phyloP scores from a whole-genome alignment of 1,140 invertebrate genomes.

The Drosophila burlai region DNA sequence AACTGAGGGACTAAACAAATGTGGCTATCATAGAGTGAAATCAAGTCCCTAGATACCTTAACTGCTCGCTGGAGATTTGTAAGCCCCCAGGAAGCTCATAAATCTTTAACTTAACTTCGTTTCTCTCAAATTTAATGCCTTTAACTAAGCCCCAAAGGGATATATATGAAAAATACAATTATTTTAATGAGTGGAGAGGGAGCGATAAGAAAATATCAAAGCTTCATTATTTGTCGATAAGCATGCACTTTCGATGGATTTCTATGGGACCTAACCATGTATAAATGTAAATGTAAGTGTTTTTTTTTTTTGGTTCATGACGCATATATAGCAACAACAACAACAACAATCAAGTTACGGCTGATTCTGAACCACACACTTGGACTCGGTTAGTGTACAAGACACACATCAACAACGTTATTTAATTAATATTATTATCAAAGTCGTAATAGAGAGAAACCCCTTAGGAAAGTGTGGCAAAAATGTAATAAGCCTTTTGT shows the following conservation, averaged over 20 bases:
- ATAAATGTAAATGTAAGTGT: constrained; percentile 23
- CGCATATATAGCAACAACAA: constrained; percentile 57
- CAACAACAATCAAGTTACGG: constrained; percentile 55
- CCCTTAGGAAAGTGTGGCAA: constrained; percentile 23
- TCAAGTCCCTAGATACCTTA: background rate
- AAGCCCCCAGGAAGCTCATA: background rate
- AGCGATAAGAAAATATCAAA: background rate
- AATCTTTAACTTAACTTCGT: background rate
- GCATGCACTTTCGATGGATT: constrained; percentile 13
- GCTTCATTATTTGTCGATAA: background rate
- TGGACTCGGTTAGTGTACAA: constrained; percentile 29
- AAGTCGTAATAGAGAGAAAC: background rate
- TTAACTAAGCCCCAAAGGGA: background rate
- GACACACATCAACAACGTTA: constrained; percentile 15
- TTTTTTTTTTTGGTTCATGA: constrained; percentile 22
- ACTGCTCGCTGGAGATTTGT: no score
- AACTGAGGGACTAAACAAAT: background rate
- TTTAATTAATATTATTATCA: background rate
- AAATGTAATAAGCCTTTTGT: background rate
- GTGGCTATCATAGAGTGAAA: background rate
- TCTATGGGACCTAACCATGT: background rate
- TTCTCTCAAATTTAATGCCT: background rate
- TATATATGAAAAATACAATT: background rate
- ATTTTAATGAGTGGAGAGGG: background rate
- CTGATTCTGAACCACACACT: constrained; percentile 14